Base-by-base conservation (phyloP, 2,888 invertebrate genomes). In the Drosophila mettleri region DNA sequence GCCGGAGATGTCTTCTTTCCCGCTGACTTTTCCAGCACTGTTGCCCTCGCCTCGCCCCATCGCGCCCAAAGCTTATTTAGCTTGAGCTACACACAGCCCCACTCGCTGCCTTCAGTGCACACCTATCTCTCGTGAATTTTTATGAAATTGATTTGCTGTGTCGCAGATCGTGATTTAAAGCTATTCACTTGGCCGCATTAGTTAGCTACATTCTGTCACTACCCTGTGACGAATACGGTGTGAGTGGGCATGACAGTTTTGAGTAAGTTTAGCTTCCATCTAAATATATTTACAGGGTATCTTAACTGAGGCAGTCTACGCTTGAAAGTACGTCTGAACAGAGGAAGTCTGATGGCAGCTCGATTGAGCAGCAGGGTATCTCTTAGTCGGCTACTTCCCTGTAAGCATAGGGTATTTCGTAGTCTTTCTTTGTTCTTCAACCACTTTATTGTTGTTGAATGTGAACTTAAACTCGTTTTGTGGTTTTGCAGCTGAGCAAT, bases 61-160 rank as follows among this genome's bases (percentile, higher is more conserved):
- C 18, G 18, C 12, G 22, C 16, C 31, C 22, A n/a, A n/a, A n/a
- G n/a, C n/a, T n/a, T n/a, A n/a, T n/a, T n/a, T n/a, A n/a, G n/a
- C n/a, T n/a, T n/a, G n/a, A n/a, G n/a, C n/a, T n/a, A n/a, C n/a
- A n/a, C n/a, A n/a, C 29, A 8, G 22, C 20, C 22, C 22, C 29
- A n/a, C 53, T 29, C 20, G n/a, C 61, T 29, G 9, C 36, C 43
- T 31, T 14, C 49, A 2, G 7, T 14, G 20, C 31, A 22, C 63
- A 60, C 39, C 48, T 49, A 51, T 45, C 62, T 82, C 60, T 69
- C 79, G 59, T 43, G 62, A 62, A 70, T 69, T 63, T 63, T 78
- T 86, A 65, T 67, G 67, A 87, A 81, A 82, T 82, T 87, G 81
- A 82, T 81, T 81, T 87, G 66, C 70, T 41, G n/a, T 62, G 75